These are phyloP conservation scores for Origma solitaria DNA, from an alignment of 2,113 vertebrate species.

Conservation along the genomic window DNA sequence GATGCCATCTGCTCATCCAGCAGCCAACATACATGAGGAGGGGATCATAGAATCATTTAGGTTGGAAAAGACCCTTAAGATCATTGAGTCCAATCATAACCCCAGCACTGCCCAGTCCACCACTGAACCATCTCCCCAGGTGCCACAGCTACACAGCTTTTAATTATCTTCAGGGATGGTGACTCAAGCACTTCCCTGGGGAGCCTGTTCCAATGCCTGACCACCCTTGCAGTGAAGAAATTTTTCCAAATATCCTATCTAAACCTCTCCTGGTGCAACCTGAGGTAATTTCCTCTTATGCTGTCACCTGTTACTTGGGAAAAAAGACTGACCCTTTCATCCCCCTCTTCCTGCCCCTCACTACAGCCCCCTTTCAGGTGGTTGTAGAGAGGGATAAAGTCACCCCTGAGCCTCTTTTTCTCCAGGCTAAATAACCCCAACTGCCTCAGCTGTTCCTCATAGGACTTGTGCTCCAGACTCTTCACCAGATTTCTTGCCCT, in stretches of 20 bases:
- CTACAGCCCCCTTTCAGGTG: background rate
- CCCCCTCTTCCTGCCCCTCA: rapidly evolving
- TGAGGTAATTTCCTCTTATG: background rate
- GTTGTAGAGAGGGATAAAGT: background rate
- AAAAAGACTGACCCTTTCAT: rapidly evolving
- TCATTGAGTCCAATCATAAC: background rate
- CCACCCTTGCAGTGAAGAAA: background rate
- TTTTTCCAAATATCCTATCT: background rate
- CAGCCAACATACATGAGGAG: background rate
- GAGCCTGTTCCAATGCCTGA: background rate
- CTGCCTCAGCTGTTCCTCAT: background rate
- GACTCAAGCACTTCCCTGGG: background rate
- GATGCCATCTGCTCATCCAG: background rate
- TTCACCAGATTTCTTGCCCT: background rate
- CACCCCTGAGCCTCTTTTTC: background rate
- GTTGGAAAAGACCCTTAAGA: background rate
- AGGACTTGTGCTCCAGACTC: background rate
- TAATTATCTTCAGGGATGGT: background rate
- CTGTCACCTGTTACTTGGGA: background rate
- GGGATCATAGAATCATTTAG: background rate
- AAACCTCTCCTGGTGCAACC: background rate
- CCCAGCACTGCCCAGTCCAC: background rate
- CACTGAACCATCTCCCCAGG: background rate
- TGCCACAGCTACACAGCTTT: background rate
- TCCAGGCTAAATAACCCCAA: background rate